Evolutionary conservation across 2,113 vertebrate genomes (phyloP).

Genomic region (Erpornis zantholeuca): DNA sequence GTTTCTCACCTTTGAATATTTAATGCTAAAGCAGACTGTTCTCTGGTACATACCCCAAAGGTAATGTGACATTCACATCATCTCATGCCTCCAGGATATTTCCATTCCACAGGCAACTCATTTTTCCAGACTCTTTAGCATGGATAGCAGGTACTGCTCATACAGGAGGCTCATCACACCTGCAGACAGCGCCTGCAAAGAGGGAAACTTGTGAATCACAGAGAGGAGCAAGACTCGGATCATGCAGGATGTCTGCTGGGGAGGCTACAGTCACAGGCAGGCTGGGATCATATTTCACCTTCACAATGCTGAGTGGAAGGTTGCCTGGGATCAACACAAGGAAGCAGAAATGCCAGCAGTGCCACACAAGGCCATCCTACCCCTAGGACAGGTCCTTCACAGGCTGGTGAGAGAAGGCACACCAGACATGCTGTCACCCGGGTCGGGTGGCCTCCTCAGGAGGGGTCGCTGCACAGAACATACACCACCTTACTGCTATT

Average conservation of each 20-base stretch:
- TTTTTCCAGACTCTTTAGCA: background rate
- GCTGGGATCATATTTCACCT: background rate
- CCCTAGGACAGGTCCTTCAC: background rate
- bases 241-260: fast-evolving
- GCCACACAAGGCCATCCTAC: background rate
- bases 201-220: background rate
- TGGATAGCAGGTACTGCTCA: background rate
- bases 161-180: background rate
- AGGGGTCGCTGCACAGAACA: background rate
- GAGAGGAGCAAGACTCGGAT: background rate
- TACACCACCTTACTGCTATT: background rate
- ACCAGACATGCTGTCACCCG: fast-evolving
- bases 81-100: background rate
- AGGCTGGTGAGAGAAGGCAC: background rate
- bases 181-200: background rate
- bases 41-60: background rate
- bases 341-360: background rate
- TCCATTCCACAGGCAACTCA: background rate
- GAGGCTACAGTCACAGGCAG: background rate
- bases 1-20: background rate
- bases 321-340: background rate
- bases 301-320: background rate
- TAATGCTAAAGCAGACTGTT: background rate
- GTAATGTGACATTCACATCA: background rate
- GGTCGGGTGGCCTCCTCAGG: fast-evolving